phyloP scores from a whole-genome alignment of 2,888 invertebrate genomes.

The Aphidoletes aphidimyza region DNA sequence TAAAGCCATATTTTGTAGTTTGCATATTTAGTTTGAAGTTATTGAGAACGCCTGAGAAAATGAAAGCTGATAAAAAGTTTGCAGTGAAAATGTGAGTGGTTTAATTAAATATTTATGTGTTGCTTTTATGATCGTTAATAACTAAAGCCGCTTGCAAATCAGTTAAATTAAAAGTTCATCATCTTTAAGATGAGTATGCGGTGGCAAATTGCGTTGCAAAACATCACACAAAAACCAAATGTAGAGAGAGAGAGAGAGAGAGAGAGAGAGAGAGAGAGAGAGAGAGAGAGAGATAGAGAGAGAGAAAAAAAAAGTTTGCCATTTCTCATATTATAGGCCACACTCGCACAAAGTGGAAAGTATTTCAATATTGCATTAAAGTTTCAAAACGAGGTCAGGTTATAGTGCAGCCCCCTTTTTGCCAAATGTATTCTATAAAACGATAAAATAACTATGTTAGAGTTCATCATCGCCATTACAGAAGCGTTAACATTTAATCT shows the following conservation, averaged over 20 bases:
- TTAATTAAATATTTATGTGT: not conserved
- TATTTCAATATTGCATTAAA: constrained; percentile 42
- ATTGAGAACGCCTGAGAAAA: too few species aligned
- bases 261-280: too few species aligned
- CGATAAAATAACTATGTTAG: constrained; percentile 42
- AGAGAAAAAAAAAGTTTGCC: not conserved
- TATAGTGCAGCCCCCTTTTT: not conserved
- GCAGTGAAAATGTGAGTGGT: not conserved
- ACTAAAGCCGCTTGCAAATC: not conserved
- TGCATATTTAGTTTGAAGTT: not conserved
- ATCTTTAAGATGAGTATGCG: not conserved
- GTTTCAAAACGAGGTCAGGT: constrained; percentile 4
- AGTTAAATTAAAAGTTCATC: not conserved
- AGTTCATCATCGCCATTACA: constrained; percentile 42
- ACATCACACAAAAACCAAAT: not conserved
- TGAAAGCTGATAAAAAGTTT: too few species aligned
- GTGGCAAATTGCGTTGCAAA: not conserved
- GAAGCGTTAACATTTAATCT: not conserved
- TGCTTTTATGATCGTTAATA: constrained; percentile 16
- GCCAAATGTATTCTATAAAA: not conserved
- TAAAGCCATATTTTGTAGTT: not conserved
- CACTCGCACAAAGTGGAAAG: not conserved
- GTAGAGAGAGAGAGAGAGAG: too few species aligned
- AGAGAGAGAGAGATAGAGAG: too few species aligned
- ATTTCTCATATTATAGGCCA: constrained; percentile 1